phyloP scores from a whole-genome alignment of 2,113 vertebrate genomes.

The Pluvianellus socialis region DNA sequence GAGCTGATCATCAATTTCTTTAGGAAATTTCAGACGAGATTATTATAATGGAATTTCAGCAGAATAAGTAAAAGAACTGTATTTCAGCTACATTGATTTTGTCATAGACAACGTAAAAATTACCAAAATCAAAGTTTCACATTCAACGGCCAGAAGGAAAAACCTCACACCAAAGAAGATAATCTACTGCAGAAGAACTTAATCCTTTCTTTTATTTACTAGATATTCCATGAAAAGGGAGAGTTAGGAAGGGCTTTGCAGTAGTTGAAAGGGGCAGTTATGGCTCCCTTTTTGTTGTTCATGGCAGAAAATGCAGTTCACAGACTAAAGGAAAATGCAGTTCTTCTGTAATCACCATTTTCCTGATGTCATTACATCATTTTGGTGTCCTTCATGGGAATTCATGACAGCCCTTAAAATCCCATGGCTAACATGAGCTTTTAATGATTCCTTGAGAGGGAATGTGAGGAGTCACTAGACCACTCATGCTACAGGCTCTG shows the following conservation, averaged over 20 bases:
- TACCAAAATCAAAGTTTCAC: not conserved
- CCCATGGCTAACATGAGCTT: not conserved
- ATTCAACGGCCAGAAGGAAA: not conserved
- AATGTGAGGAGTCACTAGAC: not conserved
- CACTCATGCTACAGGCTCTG: not conserved
- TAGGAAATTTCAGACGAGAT: not conserved
- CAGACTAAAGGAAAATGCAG: not conserved
- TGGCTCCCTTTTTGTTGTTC: not conserved
- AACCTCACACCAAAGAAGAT: not conserved
- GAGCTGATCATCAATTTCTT: not conserved
- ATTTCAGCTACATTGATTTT: not conserved
- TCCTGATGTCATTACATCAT: not conserved
- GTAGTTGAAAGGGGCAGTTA: not conserved
- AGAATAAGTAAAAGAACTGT: not conserved
- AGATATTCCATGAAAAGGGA: not conserved
- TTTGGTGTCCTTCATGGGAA: not conserved
- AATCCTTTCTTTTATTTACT: not conserved
- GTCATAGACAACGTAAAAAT: not conserved
- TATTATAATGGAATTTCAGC: not conserved
- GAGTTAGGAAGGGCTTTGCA: not conserved
- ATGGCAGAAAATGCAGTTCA: not conserved
- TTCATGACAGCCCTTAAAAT: not conserved
- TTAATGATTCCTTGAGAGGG: not conserved
- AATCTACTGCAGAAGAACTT: not conserved
- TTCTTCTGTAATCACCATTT: not conserved